A percentile compares a stretch with the other conserved stretches of the same genome.
Conservation (phyloP, 1,140 invertebrate species). For the Neuroterus valhalla region DNA sequence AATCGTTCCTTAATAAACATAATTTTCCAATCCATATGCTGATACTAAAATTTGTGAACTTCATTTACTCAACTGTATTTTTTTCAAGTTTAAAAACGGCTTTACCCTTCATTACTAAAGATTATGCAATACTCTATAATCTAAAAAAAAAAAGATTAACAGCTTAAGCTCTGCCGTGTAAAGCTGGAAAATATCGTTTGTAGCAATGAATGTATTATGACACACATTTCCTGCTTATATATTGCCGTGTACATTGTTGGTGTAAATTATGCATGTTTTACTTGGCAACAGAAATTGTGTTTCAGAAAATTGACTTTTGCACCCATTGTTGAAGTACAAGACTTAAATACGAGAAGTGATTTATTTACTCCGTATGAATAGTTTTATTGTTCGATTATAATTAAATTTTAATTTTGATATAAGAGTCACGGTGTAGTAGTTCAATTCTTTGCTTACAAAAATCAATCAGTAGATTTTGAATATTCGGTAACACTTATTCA, state of each 20-base stretch:
- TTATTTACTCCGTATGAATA: too few relatives aligned
- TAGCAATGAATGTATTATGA: slow-evolving; percentile 17
- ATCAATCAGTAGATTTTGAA: too few relatives aligned
- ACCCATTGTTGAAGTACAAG: too few relatives aligned
- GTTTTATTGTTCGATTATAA: too few relatives aligned
- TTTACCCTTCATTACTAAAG: slow-evolving; percentile 10
- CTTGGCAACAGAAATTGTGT: neutral
- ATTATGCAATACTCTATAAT: slow-evolving; percentile 23
- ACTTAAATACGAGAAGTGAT: too few relatives aligned
- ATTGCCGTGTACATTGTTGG: slow-evolving; percentile 15
- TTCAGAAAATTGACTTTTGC: neutral
- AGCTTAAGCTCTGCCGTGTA: slow-evolving; percentile 18
- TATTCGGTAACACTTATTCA: too few relatives aligned
- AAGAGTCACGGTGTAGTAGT: too few relatives aligned
- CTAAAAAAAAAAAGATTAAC: slow-evolving; percentile 19
- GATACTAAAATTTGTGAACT: too few relatives aligned
- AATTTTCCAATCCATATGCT: too few relatives aligned
- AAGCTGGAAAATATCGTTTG: slow-evolving; percentile 21
- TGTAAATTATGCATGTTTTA: neutral
- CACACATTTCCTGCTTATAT: slow-evolving; percentile 27
- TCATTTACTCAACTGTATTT: neutral
- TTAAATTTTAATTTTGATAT: too few relatives aligned
- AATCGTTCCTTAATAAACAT: too few relatives aligned
- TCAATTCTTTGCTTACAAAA: too few relatives aligned
- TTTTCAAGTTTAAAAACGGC: neutral